These are phyloP conservation scores for Streptopelia turtur DNA, from an alignment of 2,797 vertebrate genomes.

Conservation along the genomic window DNA sequence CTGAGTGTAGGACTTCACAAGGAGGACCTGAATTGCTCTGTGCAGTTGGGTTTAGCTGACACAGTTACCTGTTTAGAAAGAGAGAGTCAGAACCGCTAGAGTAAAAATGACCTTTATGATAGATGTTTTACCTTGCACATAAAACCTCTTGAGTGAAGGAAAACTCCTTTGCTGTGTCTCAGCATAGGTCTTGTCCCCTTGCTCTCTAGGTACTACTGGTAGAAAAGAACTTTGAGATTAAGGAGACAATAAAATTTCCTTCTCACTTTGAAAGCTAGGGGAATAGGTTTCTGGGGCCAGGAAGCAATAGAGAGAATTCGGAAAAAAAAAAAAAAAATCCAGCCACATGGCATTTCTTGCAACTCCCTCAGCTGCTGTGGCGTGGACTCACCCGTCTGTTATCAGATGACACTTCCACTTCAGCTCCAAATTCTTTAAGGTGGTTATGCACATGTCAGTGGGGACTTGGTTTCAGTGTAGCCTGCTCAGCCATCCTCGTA, in stretches of 20 bases:
- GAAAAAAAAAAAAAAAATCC: not conserved
- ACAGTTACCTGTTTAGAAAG: not conserved
- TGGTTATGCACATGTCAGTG: constrained; percentile 50
- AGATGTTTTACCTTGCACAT: constrained; percentile 18
- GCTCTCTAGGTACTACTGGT: not conserved
- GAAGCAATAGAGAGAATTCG: not conserved
- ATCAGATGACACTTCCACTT: constrained; percentile 10
- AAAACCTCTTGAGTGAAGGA: constrained; percentile 27
- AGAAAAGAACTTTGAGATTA: constrained; percentile 46
- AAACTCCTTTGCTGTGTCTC: constrained; percentile 14
- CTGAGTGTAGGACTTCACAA: not conserved
- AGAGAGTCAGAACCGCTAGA: not conserved
- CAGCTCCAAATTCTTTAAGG: constrained; percentile 24
- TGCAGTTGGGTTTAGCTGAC: constrained; percentile 24
- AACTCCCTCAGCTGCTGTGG: constrained; percentile 34
- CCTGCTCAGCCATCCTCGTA: constrained; percentile 17
- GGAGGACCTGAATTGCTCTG: constrained; percentile 15
- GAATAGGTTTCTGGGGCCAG: constrained; percentile 24
- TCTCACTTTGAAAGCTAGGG: constrained; percentile 42
- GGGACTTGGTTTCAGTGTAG: constrained; percentile 29
- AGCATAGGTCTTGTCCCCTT: not conserved
- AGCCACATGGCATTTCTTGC: constrained; percentile 23
- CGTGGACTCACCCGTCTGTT: constrained; percentile 51
- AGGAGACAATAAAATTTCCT: constrained; percentile 50
- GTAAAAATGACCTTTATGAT: constrained; percentile 42